Conservation (phyloP, 2,888 invertebrate species). For the Hirtodrosophila alboralis region DNA sequence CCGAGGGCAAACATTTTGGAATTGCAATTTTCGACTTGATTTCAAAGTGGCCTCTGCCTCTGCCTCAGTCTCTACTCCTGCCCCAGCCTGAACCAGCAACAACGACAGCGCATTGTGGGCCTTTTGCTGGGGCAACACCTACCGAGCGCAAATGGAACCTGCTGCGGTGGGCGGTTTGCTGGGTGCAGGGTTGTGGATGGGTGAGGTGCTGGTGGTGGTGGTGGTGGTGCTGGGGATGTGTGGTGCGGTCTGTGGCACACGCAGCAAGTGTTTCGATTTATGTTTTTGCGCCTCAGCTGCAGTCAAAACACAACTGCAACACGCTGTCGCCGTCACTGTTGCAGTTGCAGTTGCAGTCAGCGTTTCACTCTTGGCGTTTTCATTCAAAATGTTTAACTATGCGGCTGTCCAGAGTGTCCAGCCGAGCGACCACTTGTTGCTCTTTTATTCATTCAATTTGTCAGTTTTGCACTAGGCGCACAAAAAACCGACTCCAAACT, state of each 20-base stretch:
- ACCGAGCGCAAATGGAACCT: conserved; percentile 66
- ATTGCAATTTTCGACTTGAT: conserved; percentile 80
- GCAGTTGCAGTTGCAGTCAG: conserved; percentile 36
- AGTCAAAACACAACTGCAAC: conserved; percentile 57
- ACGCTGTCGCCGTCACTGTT: conserved; percentile 11
- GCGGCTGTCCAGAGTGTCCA: conserved; percentile 52
- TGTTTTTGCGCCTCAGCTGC: conserved; percentile 77
- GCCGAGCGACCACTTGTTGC: conserved; percentile 81
- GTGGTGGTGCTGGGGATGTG: too few species aligned
- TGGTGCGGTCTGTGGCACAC: too few species aligned
- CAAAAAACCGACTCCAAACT: conserved; percentile 28
- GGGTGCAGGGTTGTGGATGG: neutral
- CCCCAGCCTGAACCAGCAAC: conserved; percentile 13
- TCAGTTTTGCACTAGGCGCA: conserved; percentile 77
- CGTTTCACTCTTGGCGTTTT: conserved; percentile 69
- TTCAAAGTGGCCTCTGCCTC: conserved; percentile 65
- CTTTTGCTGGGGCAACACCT: conserved; percentile 64
- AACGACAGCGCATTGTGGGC: conserved; percentile 21
- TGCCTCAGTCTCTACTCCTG: conserved; percentile 14
- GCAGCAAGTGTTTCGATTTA: conserved; percentile 80
- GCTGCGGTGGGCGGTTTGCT: conserved; percentile 58
- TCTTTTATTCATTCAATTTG: conserved; percentile 84
- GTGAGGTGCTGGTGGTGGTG: conserved; percentile 1
- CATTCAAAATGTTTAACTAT: conserved; percentile 78
- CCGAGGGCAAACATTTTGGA: conserved; percentile 79